Evolutionary conservation across 1,140 invertebrate genomes (phyloP).

Genomic region (Tachypleus tridentatus): DNA sequence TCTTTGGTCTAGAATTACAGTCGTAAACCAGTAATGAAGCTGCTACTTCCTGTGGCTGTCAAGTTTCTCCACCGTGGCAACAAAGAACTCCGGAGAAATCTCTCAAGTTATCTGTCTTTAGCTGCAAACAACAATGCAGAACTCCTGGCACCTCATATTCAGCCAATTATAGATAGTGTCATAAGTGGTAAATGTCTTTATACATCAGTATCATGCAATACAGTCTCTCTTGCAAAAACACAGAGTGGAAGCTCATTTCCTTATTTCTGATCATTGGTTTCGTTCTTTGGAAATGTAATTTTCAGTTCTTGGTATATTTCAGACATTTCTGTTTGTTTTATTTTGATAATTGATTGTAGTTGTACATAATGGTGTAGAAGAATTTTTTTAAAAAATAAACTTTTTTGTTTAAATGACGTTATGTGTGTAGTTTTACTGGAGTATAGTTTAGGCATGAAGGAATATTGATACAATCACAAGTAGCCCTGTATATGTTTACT

Average conservation of each 20-base stretch:
- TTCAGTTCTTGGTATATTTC: no score
- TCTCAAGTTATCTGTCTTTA: constrained; percentile 79
- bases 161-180: constrained; percentile 78
- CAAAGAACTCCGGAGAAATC: constrained; percentile 70
- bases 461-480: no score
- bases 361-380: no score
- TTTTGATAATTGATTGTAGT: no score
- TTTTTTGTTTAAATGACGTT: no score
- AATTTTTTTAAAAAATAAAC: no score
- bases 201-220: neutral
- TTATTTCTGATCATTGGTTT: no score
- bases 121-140: constrained; percentile 83
- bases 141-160: constrained; percentile 67
- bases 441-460: no score
- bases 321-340: no score
- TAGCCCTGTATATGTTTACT: no score
- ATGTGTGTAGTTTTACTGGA: no score
- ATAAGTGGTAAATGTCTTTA: constrained; percentile 50
- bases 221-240: neutral
- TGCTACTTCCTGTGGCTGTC: constrained; percentile 75
- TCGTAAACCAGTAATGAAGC: constrained; percentile 75
- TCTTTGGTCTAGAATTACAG: constrained; percentile 56
- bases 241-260: neutral
- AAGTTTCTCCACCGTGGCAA: constrained; percentile 84
- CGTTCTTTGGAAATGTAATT: no score